A percentile compares a stretch with the other conserved stretches of the same genome.
phyloP scores from a whole-genome alignment of 2,113 vertebrate genomes.

The Orcinus orca region DNA sequence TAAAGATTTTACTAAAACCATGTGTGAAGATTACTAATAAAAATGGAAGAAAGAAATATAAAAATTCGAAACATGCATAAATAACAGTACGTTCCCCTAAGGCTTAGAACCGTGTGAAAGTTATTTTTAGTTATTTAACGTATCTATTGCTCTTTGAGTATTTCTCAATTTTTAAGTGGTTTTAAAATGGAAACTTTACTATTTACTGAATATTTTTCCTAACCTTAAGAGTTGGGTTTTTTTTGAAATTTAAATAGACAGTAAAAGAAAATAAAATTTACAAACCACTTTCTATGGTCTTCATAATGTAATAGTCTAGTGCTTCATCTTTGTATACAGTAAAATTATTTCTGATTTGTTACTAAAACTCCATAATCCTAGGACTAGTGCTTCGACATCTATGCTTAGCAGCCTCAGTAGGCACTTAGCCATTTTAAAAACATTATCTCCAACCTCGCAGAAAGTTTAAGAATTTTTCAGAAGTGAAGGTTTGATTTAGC shows the following conservation, averaged over 20 bases:
- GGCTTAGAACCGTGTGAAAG: background rate
- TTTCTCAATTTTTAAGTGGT: background rate
- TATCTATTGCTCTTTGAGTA: background rate
- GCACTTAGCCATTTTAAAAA: background rate
- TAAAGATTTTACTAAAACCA: background rate
- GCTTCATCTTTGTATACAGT: background rate
- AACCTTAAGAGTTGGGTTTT: background rate
- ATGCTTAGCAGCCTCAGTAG: background rate
- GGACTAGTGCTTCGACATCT: background rate
- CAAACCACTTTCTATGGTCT: conserved; percentile 10
- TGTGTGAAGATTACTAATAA: background rate
- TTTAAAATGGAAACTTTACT: conserved; percentile 52
- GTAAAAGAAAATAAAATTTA: conserved; percentile 34
- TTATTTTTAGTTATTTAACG: background rate
- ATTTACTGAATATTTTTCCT: conserved; percentile 10
- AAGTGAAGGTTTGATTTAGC: background rate
- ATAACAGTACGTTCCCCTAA: background rate
- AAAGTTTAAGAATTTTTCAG: conserved; percentile 37
- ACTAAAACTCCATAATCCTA: background rate
- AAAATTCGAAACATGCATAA: background rate
- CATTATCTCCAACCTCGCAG: background rate
- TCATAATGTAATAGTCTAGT: background rate
- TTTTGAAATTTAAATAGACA: background rate
- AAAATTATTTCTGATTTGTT: conserved; percentile 32
- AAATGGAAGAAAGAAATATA: background rate